These are phyloP conservation scores for Lepilemur septentrionalis DNA, from an alignment of 2,797 vertebrate genomes.

Conservation along the genomic window DNA sequence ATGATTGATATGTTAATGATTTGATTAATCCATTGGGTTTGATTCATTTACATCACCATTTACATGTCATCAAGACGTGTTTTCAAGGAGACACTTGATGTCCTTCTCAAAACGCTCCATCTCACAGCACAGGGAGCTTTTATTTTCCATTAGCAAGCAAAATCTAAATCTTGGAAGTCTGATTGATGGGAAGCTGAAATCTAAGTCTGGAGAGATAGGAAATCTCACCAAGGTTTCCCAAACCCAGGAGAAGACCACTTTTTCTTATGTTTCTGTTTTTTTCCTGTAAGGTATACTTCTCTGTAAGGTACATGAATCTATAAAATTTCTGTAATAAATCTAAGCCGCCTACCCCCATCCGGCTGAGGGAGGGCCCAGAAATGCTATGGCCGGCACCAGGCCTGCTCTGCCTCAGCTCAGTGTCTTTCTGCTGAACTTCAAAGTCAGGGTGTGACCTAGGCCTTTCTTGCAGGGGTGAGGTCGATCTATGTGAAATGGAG, in stretches of 20 bases:
- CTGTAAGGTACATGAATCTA: not conserved
- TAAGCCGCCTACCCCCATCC: not conserved
- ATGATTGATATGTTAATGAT: conserved; percentile 67
- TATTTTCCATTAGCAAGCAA: conserved; percentile 18
- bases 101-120: conserved; percentile 55
- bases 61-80: conserved; percentile 47
- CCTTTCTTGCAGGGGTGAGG: too few species aligned
- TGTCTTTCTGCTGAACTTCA: not conserved
- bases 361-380: not conserved
- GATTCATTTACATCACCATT: conserved; percentile 66
- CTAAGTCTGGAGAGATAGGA: not conserved
- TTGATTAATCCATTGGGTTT: conserved; percentile 63
- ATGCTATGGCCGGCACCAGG: not conserved
- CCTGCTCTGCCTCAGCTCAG: fast-evolving
- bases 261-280: not conserved
- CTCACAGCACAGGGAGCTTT: not conserved
- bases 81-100: conserved; percentile 63
- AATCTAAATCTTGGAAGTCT: not conserved
- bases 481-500: not conserved
- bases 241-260: not conserved
- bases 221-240: not conserved
- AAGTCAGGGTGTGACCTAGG: not conserved
- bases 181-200: not conserved
- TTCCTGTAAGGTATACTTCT: not conserved
- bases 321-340: not conserved